Evolutionary conservation across 2,113 vertebrate genomes (phyloP), one percentile per base, ranked within the genome.

Genomic region (Microcebus griseorufus): DNA sequence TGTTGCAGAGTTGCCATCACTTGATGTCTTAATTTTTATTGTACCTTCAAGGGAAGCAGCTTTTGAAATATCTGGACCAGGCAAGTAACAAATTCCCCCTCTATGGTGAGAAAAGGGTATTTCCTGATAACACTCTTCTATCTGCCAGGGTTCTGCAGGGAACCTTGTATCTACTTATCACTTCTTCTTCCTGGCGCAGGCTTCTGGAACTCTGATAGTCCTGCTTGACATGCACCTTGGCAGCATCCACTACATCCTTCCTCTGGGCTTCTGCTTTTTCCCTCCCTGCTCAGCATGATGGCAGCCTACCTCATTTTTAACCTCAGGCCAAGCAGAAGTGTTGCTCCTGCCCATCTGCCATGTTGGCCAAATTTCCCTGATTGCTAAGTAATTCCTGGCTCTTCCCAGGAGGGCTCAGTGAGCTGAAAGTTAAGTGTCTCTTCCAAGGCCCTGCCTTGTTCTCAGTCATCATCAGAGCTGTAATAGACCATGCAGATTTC

Each of bases 331-430:
- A 85, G 80, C 67, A 88, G 92, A 85, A 97, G 96, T 88, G 95
- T 85, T 81, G 51, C 65, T 96, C 91, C 89, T 78, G 94, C 94
- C 97, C 97, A 97, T 98, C 97, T 97, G 96, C 97, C 79, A 88
- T 0, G 11, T 89, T 97, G 96, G 98, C 93, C 94, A 76, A 48
- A 37, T 92, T 81, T 95, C 92, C 70, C 75, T 76, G 86, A 87
- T 80, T 90, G 93, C 94, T 96, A 84, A 96, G 42, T 83, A 80
- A 93, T 93, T 72, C 69, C 79, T 92, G 73, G 42, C 89, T 95
- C 95, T 83, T 90, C 92, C 89, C 92, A 51, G 83, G 37, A 98
- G 87, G 42, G 53, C 45, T 62, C 64, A 95, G 69, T 3, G 45
- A 97, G 70, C 90, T 81, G 88, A 45, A 58, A 42, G 37, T 48